Conservation (phyloP, 1,140 invertebrate genomes). For the Scaptomyza graminum region DNA sequence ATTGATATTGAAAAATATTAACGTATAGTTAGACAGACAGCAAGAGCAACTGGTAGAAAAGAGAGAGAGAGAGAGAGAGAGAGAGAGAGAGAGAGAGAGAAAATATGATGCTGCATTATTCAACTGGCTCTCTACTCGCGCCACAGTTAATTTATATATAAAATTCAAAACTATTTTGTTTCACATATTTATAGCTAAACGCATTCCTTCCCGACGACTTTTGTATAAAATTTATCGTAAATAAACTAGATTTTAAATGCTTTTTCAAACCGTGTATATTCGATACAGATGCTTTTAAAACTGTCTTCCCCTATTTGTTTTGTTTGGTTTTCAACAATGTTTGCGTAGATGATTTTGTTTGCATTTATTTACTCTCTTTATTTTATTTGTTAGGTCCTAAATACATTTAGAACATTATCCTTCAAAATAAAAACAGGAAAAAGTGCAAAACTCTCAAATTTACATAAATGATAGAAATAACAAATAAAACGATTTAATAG, state of each 20-base stretch:
- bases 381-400: constrained; percentile 22
- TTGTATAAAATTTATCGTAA: neutral
- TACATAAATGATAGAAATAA: constrained; percentile 27
- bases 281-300: neutral
- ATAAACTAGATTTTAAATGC: neutral
- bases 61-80: neutral
- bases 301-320: neutral
- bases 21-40: neutral
- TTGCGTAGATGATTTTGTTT: neutral
- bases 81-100: neutral
- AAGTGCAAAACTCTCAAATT: constrained; percentile 16
- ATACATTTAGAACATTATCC: constrained; percentile 15
- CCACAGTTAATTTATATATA: too few species aligned
- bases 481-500: constrained; percentile 44
- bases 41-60: too few species aligned
- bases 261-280: neutral
- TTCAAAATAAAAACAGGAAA: neutral
- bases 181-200: neutral
- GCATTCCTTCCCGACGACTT: neutral
- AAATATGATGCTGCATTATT: constrained; percentile 11
- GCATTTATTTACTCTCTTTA: constrained; percentile 7
- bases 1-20: constrained; percentile 19
- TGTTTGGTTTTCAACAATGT: neutral
- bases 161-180: too few species aligned
- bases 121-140: neutral